Percentiles rank a stretch among this genome's conserved stretches.
Conservation (phyloP, 1,140 invertebrate species). For the Sogatella furcifera region DNA sequence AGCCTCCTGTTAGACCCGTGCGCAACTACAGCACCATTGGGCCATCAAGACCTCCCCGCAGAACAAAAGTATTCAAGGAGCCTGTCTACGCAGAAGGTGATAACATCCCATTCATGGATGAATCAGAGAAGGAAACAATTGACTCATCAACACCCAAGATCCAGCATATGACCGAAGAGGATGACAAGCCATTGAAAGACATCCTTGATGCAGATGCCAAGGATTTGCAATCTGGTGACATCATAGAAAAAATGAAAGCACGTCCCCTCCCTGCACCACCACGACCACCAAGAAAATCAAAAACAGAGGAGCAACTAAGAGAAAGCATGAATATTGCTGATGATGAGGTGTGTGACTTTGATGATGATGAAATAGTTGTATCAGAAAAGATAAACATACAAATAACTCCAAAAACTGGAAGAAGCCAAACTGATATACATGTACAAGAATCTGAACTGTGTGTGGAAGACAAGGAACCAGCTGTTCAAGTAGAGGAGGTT, state of each 20-base stretch:
- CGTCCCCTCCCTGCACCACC: slow-evolving; percentile 71
- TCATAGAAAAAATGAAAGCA: slow-evolving; percentile 66
- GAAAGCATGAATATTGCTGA: slow-evolving; percentile 16
- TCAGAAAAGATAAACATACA: slow-evolving; percentile 8
- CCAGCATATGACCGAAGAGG: neutral
- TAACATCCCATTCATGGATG: slow-evolving; percentile 16
- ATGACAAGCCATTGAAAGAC: slow-evolving; percentile 5
- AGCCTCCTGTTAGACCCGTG: slow-evolving; percentile 37
- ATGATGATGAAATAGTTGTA: slow-evolving; percentile 3
- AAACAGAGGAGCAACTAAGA: slow-evolving; percentile 24
- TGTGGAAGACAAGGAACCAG: too few species aligned
- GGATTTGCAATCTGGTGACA: slow-evolving; percentile 52
- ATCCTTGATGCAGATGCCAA: neutral
- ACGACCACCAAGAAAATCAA: slow-evolving; percentile 48
- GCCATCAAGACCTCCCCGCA: slow-evolving; percentile 42
- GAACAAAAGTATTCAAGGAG: slow-evolving; percentile 36
- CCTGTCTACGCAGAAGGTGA: slow-evolving; percentile 24
- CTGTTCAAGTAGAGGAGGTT: neutral
- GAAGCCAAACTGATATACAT: too few species aligned
- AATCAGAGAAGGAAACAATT: slow-evolving; percentile 3
- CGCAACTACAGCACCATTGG: slow-evolving; percentile 55
- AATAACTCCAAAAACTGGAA: neutral
- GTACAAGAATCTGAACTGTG: too few species aligned
- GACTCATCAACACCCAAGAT: neutral
- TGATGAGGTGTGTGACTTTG: slow-evolving; percentile 7